phyloP scores from a whole-genome alignment of 2,113 vertebrate species.

The Dinomys branickii region DNA sequence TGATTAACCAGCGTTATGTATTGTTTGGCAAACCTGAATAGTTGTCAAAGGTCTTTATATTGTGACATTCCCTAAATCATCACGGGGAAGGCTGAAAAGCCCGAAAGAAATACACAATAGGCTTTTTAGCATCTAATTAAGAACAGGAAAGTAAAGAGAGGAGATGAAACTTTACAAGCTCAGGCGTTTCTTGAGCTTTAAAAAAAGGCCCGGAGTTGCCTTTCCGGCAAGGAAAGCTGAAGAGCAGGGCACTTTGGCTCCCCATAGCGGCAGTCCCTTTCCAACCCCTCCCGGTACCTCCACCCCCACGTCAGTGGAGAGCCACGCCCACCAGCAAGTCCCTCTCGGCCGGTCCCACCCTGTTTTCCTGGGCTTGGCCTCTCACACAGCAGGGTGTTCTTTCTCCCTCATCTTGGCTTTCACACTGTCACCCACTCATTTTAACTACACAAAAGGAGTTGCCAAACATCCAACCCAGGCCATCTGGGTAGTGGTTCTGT shows the following conservation, averaged over 20 bases:
- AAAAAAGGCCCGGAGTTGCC: neutral
- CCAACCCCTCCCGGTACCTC: neutral
- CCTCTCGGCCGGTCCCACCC: neutral
- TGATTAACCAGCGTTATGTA: neutral
- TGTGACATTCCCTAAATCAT: neutral
- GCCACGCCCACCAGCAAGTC: neutral
- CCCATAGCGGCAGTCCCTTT: neutral
- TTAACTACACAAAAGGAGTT: constrained; percentile 89
- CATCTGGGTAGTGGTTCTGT: constrained; percentile 79
- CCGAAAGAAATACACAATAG: neutral
- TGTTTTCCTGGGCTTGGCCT: neutral
- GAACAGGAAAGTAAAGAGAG: neutral
- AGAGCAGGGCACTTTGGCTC: constrained; percentile 52
- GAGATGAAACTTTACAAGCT: neutral
- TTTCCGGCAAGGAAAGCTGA: constrained; percentile 60
- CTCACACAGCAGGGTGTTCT: constrained; percentile 53
- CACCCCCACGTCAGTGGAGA: neutral
- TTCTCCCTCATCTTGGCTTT: constrained; percentile 80
- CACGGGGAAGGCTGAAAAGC: neutral
- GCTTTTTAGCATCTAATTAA: neutral
- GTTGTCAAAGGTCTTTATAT: neutral
- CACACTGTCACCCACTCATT: constrained; percentile 81
- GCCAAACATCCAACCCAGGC: constrained; percentile 84
- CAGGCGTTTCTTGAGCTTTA: constrained; percentile 2
- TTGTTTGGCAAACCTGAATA: neutral